Evolutionary conservation across 2,888 invertebrate genomes (phyloP), one percentile per base, ranked within the genome.

Genomic region (Sinhomidia bicolor): DNA sequence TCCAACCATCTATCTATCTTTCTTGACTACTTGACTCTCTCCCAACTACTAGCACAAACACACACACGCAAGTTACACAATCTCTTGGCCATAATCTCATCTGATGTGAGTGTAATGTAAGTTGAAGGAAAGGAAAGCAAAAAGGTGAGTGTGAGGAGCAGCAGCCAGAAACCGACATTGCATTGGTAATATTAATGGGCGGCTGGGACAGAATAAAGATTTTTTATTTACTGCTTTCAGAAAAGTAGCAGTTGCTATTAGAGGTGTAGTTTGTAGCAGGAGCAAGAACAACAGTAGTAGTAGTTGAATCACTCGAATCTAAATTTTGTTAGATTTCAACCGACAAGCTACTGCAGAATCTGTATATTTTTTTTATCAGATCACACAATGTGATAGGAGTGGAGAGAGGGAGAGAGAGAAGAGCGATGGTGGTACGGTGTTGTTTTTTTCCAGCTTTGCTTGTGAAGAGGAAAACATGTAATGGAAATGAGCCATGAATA

Each of bases 41-140:
- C 36, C 41, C 20, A 20, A 32, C 36, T 10, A 29, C 5, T 36
- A 3, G 6, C 6, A 3, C 71, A 36, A 32, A 20, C 41, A 74
- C 17, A 65, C 4, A 29, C 51, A 60, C 57, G 76, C 85, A 79
- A 79, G 80, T 80, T 86, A 80, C 82, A 82, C 87, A 87, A 82
- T 87, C 87, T 87, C 87, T 62, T 87, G 81, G 36, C 87, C 74
- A 76, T 87, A 87, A 87, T 87, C 87, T 87, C 87, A 82, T 87
- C 81, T 87, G 87, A 87, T 87, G 87, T 47, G 82, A 86, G 57
- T 80, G 80, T 82, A 82, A 82, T 81, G 82, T 62, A 82, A 82
- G 87, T 87, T 81, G 82, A 82, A 81, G 76, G 76, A 76, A 82
- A 82, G 80, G 51, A 87, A 87, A 60, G 79, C 57, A 81, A 81